Evolutionary conservation across 2,888 invertebrate genomes (phyloP).

Genomic region (Papilio elwesi): DNA sequence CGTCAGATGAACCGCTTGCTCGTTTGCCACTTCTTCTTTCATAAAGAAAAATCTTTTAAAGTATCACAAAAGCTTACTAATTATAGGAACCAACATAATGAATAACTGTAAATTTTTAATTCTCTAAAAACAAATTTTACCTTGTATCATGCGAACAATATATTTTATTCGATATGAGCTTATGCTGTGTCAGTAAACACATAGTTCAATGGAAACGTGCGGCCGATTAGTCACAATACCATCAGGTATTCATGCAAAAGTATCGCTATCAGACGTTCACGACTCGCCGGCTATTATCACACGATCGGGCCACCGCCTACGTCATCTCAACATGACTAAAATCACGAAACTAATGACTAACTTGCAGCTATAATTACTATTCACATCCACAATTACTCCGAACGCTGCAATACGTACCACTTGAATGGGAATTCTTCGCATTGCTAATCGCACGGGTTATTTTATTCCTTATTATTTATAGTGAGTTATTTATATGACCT

Average conservation of each 20-base stretch:
- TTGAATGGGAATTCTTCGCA: slow-evolving; percentile 23
- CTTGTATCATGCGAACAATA: too few species aligned
- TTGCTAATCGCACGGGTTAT: not conserved
- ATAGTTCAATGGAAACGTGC: slow-evolving; percentile 56
- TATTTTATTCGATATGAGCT: too few species aligned
- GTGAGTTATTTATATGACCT: not conserved
- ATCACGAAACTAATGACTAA: slow-evolving; percentile 69
- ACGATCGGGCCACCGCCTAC: slow-evolving; percentile 56
- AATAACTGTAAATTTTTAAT: too few species aligned
- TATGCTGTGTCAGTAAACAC: not conserved
- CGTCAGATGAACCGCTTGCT: too few species aligned
- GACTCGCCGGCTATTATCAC: slow-evolving; percentile 66
- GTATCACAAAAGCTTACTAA: too few species aligned
- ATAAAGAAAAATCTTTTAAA: too few species aligned
- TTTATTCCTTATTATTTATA: not conserved
- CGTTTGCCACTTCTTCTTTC: too few species aligned
- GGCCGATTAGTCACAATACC: slow-evolving; percentile 73
- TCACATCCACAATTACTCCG: slow-evolving; percentile 37
- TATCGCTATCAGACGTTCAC: slow-evolving; percentile 68
- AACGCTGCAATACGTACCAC: slow-evolving; percentile 20
- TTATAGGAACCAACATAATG: too few species aligned
- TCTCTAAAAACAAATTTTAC: too few species aligned
- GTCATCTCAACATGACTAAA: slow-evolving; percentile 60
- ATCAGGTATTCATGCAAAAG: slow-evolving; percentile 69
- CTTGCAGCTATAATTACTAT: slow-evolving; percentile 43